Percentiles rank a stretch among this genome's conserved stretches.
Conservation (phyloP, 2,113 vertebrate genomes). For the Odocoileus hemionus region DNA sequence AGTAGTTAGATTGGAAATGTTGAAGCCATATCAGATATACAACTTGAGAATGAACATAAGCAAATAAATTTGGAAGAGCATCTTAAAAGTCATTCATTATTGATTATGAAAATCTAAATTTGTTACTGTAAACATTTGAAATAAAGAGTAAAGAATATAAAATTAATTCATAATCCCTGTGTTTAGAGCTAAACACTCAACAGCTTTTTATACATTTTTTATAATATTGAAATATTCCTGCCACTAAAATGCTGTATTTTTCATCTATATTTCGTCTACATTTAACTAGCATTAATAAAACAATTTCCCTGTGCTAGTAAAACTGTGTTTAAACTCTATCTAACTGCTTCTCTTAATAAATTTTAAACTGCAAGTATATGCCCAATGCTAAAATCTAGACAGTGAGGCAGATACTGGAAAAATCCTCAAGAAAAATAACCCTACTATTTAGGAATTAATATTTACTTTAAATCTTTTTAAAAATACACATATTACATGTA, state of each 20-base stretch:
- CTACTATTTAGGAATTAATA: background rate
- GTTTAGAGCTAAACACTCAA: background rate
- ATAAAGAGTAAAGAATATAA: background rate
- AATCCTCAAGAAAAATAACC: background rate
- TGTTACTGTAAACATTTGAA: background rate
- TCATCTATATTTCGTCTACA: background rate
- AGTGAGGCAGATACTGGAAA: background rate
- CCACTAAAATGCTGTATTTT: background rate
- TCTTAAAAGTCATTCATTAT: conserved; percentile 3
- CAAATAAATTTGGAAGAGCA: background rate
- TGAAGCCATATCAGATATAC: background rate
- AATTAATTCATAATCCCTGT: background rate
- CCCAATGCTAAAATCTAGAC: background rate
- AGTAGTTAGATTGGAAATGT: background rate
- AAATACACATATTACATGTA: background rate
- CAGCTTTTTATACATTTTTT: background rate
- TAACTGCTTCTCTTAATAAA: background rate
- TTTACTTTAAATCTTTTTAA: background rate
- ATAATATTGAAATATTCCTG: conserved; percentile 28
- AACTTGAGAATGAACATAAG: conserved; percentile 19
- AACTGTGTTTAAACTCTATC: background rate
- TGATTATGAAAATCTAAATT: background rate
- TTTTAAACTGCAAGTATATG: background rate
- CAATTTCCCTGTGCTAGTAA: background rate
- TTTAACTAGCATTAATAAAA: background rate